Conservation (phyloP, 2,888 invertebrate species). For the Meta bourneti region DNA sequence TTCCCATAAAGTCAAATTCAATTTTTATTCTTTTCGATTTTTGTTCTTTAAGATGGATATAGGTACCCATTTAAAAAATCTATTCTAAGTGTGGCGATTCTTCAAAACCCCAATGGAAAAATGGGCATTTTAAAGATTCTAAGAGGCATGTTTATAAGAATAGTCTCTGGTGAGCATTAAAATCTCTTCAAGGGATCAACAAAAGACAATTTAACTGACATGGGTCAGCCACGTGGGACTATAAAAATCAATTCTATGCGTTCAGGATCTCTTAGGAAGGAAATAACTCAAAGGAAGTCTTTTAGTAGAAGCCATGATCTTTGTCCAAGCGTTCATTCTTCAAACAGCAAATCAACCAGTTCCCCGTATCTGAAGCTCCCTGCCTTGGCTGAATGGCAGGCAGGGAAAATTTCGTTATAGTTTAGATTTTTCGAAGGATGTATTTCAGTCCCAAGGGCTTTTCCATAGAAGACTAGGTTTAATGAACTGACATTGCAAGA, state of each 20-base stretch:
- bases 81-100: not conserved
- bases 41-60: not conserved
- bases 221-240: not conserved
- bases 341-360: not conserved
- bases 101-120: not conserved
- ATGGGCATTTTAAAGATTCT: not conserved
- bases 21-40: not conserved
- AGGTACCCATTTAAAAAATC: not conserved
- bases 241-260: constrained; percentile 28
- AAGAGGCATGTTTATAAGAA: constrained; percentile 9
- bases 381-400: not conserved
- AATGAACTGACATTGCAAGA: not conserved
- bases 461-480: not conserved
- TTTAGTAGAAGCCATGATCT: constrained; percentile 16
- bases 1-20: not conserved
- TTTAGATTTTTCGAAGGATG: not conserved
- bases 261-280: not conserved
- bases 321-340: not conserved
- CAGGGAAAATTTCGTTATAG: not conserved
- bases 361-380: not conserved
- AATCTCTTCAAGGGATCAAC: constrained; percentile 31
- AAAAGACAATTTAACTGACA: constrained; percentile 42
- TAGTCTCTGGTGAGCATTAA: constrained; percentile 28
- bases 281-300: constrained; percentile 30
- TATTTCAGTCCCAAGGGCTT: too few species aligned